These are phyloP conservation scores for Perithous albicinctus DNA, from an alignment of 2,888 invertebrate genomes.

Conservation along the genomic window DNA sequence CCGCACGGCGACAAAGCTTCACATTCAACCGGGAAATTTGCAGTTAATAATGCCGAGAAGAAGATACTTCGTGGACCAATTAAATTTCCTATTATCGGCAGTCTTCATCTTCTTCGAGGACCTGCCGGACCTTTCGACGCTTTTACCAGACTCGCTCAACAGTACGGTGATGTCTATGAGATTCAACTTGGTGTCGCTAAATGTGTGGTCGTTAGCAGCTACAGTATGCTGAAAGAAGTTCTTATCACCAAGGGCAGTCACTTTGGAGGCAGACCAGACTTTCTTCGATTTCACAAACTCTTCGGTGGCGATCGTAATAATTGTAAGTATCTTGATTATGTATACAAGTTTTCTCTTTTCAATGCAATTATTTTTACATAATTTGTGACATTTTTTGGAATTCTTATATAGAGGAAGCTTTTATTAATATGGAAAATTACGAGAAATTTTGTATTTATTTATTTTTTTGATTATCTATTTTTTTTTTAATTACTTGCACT, in stretches of 20 bases:
- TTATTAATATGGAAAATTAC: too few species aligned
- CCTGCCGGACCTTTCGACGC: conserved; percentile 89
- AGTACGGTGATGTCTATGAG: conserved; percentile 91
- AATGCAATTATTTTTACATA: not conserved
- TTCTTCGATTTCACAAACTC: conserved; percentile 91
- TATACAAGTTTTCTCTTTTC: not conserved
- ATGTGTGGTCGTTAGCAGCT: conserved; percentile 91
- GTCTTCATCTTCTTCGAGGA: conserved; percentile 88
- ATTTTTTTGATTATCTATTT: too few species aligned
- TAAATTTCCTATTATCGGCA: conserved; percentile 89
- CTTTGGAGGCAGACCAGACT: conserved; percentile 94
- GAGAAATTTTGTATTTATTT: too few species aligned
- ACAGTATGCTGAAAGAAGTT: conserved; percentile 90
- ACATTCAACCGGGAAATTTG: not conserved
- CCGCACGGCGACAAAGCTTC: not conserved
- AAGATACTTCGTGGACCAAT: conserved; percentile 72
- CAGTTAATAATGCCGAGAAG: conserved; percentile 24
- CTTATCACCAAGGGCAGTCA: conserved; percentile 92
- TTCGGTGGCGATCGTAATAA: conserved; percentile 95
- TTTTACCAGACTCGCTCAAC: conserved; percentile 89
- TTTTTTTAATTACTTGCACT: too few species aligned
- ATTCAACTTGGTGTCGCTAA: conserved; percentile 89
- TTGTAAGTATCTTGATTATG: conserved; percentile 88
- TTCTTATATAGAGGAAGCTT: too few species aligned
- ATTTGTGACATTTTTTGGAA: not conserved